Base-by-base conservation (phyloP, 35 echinoderm and acorn worm genomes). In the Lytechinus variegatus region DNA sequence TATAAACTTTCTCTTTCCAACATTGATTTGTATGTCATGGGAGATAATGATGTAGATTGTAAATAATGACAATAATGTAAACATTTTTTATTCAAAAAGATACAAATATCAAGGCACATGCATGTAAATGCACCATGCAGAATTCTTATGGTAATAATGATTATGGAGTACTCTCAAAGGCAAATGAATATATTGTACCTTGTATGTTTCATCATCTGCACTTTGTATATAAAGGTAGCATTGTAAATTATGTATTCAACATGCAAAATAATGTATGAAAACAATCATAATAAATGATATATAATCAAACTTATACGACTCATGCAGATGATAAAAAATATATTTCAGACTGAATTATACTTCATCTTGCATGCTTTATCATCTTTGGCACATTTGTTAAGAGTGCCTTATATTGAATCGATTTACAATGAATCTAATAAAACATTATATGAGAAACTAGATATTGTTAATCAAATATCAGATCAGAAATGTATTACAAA, bases 81-180 rank as follows among this genome's bases (percentile, higher is more conserved):
- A 79, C n/a, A 24, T 79, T 58, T 56, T 8, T 44, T 44, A 44
- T 44, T 24, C 19, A 79, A 79, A 79, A 79, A 79, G 66, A 79
- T 79, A 79, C 66, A 79, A 79, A 79, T 16, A 79, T 79, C 66
- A 79, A 79, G 66, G 66, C 66, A 79, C 66, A 79, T 79, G 66
- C 66, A 79, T 79, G 21, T 79, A 79, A 79, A 79, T 79, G 66
- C 66, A 79, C 66, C 66, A 79, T 79, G 66, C 66, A 79, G 66
- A 79, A 19, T n/a, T 79, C 14, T 24, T 79, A 79, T n/a, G 66
- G n/a, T 79, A 58, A 58, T 58, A 13, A 58, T 58, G 56, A 24
- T 79, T 24, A 79, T 79, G 5, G 7, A 24, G 66, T 79, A 79
- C 66, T 79, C n/a, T 58, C n/a, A 24, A 79, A 79, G 66, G 66